These are phyloP conservation scores for Melinaea marsaeus DNA, from an alignment of 2,888 invertebrate genomes.

Conservation along the genomic window DNA sequence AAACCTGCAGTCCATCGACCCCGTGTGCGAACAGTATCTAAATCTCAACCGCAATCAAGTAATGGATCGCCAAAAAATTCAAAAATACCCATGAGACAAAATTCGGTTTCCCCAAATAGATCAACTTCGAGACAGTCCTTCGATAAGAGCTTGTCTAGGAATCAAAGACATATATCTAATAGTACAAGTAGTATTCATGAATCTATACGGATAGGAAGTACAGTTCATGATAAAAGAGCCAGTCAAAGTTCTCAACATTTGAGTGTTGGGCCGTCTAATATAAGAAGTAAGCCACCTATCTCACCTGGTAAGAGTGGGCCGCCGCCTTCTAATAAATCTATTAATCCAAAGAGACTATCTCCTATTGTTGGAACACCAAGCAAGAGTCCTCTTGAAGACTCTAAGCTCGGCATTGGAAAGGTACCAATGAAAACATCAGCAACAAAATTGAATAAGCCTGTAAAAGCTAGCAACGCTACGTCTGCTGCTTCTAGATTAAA, in stretches of 20 bases:
- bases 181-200: conserved; percentile 74
- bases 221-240: conserved; percentile 60
- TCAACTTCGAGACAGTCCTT: conserved; percentile 44
- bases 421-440: conserved; percentile 52
- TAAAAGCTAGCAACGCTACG: conserved; percentile 58
- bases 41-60: conserved; percentile 69
- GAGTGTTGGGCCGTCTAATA: conserved; percentile 54
- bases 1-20: conserved; percentile 60
- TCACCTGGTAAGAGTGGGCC: conserved; percentile 70
- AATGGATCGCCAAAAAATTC: conserved; percentile 71
- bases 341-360: conserved; percentile 69
- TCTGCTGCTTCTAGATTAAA: conserved; percentile 65
- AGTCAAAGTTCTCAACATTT: conserved; percentile 67
- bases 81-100: conserved; percentile 71
- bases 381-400: conserved; percentile 67
- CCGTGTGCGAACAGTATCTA: conserved; percentile 56
- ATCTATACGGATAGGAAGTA: conserved; percentile 62
- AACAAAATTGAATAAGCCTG: conserved; percentile 45
- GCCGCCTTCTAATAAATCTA: conserved; percentile 66
- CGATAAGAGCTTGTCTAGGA: conserved; percentile 52
- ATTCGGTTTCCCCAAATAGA: conserved; percentile 65
- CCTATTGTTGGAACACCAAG: conserved; percentile 74
- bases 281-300: conserved; percentile 72
- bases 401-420: conserved; percentile 57
- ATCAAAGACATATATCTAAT: conserved; percentile 67